Conservation (phyloP, 2,113 vertebrate species). For the Bambusicola thoracicus region DNA sequence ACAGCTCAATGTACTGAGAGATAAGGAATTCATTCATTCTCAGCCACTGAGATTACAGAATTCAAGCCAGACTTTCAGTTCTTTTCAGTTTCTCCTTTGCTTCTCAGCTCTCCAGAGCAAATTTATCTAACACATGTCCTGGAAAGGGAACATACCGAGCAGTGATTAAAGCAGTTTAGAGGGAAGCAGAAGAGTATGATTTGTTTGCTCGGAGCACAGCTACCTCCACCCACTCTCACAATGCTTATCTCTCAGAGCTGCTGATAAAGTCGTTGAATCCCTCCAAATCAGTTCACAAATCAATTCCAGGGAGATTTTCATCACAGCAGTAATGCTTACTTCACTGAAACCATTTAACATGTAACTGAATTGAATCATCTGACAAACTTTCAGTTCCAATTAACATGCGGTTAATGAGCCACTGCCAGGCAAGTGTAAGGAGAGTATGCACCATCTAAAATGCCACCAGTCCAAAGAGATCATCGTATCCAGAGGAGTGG, state of each 20-base stretch:
- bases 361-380: constrained; percentile 29
- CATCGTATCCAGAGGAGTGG: neutral
- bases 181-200: neutral
- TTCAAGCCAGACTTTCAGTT: neutral
- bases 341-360: constrained; percentile 17
- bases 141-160: neutral
- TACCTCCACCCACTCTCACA: neutral
- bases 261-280: constrained; percentile 10
- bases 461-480: neutral
- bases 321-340: neutral
- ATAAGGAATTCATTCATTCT: neutral
- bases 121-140: neutral
- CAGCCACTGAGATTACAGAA: neutral
- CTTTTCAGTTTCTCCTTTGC: neutral
- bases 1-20: neutral
- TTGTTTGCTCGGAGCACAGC: neutral
- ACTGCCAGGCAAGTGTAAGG: neutral
- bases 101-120: neutral
- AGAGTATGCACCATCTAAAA: constrained; percentile 2
- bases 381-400: constrained; percentile 44
- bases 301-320: constrained; percentile 9
- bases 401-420: neutral
- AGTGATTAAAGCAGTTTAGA: constrained; percentile 18
- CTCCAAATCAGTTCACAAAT: constrained; percentile 42
- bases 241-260: neutral